A percentile compares a stretch with the other conserved stretches of the same genome.
Conservation (phyloP, 2,797 vertebrate genomes). For the Meda fulgida region DNA sequence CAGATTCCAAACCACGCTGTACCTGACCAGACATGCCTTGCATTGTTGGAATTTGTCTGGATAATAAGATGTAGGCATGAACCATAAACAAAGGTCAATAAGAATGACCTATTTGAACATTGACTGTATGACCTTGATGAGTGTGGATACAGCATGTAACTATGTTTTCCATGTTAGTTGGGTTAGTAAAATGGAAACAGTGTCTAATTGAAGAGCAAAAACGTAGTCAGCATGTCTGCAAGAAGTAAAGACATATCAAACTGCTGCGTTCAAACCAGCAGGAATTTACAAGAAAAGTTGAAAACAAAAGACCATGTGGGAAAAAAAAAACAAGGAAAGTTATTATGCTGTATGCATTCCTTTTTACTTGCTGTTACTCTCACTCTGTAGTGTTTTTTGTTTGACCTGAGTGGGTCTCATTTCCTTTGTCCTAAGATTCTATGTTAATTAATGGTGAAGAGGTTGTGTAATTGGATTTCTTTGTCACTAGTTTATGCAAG, state of each 20-base stretch:
- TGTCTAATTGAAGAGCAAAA: neutral
- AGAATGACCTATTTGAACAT: neutral
- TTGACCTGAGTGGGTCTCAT: slow-evolving; percentile 5
- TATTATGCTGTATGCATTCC: neutral
- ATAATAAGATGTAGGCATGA: slow-evolving; percentile 35
- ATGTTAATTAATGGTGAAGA: slow-evolving; percentile 13
- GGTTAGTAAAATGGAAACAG: neutral
- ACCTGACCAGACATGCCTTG: slow-evolving; percentile 16
- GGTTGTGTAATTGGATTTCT: slow-evolving; percentile 35
- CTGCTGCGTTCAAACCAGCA: neutral
- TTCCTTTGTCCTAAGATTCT: slow-evolving; percentile 17
- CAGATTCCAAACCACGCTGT: slow-evolving; percentile 34
- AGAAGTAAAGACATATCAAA: neutral
- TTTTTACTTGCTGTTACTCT: slow-evolving; percentile 8
- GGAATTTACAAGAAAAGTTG: neutral
- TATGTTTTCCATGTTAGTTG: slow-evolving; percentile 1
- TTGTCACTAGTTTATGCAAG: slow-evolving; percentile 18
- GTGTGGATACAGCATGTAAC: neutral
- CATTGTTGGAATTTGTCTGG: neutral
- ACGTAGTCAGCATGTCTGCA: neutral
- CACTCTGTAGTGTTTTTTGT: slow-evolving; percentile 17
- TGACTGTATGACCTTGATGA: neutral
- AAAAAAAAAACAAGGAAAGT: neutral
- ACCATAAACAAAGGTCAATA: slow-evolving; percentile 11
- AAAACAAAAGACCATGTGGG: neutral